Base-by-base conservation (phyloP, 2,113 vertebrate genomes). In the Melanotaenia duboulayi region DNA sequence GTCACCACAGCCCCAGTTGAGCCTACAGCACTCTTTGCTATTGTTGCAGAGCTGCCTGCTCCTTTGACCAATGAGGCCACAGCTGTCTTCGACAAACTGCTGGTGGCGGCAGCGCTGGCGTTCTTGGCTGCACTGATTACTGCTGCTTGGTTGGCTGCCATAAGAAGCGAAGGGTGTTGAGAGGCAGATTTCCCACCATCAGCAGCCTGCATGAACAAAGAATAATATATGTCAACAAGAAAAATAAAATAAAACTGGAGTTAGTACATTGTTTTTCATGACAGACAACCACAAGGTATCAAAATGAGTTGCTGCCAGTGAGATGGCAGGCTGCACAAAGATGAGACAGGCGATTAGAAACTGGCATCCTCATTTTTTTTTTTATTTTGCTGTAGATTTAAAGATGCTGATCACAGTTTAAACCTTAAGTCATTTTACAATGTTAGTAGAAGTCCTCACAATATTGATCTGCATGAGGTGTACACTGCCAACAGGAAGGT, bases 101-200 rank as follows among this genome's bases (percentile, higher is more conserved):
- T 73, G 7, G 81, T 68, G 0, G 82, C 69, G 13, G 90, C 74
- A 0, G 90, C 55, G 12, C 92, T 92, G 84, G 92, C 84, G 16
- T 61, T 93, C 59, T 94, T 94, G 0, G 93, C 91, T 0, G 92
- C 92, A 25, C 69, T 93, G 86, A 94, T 94, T 28, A 94, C 93
- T 2, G 92, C 92, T 16, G 93, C 92, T 78, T 94, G 93, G 82
- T 91, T 94, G 82, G 93, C 90, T 61, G 93, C 91, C 81, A 94
- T 84, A 65, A 94, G 84, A 37, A 94, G 84, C 3, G 92, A 85
- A 63, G 90, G 89, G 44, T 92, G 91, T 76, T 90, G 93, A 50
- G 90, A 61, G 11, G 85, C 63, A 22, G 90, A 77, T 77, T 90
- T 94, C 56, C 80, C 74, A 16, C 81, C 73, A 17, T 92, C 92